These are phyloP conservation scores for Phyllotreta striolata DNA, from an alignment of 2,888 invertebrate species.

Conservation along the genomic window DNA sequence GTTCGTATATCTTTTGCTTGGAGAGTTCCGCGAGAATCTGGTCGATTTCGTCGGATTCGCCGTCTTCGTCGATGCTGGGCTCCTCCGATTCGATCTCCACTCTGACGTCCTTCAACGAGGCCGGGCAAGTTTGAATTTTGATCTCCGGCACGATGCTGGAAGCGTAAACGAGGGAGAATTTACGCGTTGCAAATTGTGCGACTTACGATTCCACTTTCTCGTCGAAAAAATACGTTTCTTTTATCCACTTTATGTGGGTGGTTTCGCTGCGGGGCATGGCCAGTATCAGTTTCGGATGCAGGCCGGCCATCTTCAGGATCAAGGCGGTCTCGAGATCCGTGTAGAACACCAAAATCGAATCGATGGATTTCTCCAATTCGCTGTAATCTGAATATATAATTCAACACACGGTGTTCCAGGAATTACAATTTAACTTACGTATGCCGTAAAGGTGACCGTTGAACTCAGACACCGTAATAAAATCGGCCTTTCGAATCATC, in stretches of 20 bases:
- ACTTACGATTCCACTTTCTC: slow-evolving; percentile 19
- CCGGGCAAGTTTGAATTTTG: background rate
- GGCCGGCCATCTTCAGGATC: slow-evolving; percentile 55
- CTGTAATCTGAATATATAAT: slow-evolving; percentile 49
- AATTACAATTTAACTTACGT: no score
- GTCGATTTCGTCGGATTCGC: no score
- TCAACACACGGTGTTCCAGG: no score
- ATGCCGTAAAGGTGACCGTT: slow-evolving; percentile 60
- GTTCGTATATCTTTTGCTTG: no score
- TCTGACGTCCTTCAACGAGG: background rate
- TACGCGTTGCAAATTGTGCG: background rate
- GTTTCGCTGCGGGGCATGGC: slow-evolving; percentile 55
- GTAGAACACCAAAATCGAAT: slow-evolving; percentile 57
- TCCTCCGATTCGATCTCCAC: background rate
- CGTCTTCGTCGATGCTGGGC: background rate
- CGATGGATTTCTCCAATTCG: slow-evolving; percentile 54
- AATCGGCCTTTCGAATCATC: slow-evolving; percentile 58
- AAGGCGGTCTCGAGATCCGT: slow-evolving; percentile 58
- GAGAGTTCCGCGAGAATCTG: no score
- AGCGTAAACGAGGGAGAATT: background rate
- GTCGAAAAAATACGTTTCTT: slow-evolving; percentile 31
- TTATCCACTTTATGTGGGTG: slow-evolving; percentile 54
- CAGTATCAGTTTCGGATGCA: slow-evolving; percentile 57
- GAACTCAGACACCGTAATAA: slow-evolving; percentile 58
- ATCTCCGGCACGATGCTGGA: slow-evolving; percentile 3